Conservation (phyloP, 2,797 vertebrate species). For the Synanceia verrucosa region DNA sequence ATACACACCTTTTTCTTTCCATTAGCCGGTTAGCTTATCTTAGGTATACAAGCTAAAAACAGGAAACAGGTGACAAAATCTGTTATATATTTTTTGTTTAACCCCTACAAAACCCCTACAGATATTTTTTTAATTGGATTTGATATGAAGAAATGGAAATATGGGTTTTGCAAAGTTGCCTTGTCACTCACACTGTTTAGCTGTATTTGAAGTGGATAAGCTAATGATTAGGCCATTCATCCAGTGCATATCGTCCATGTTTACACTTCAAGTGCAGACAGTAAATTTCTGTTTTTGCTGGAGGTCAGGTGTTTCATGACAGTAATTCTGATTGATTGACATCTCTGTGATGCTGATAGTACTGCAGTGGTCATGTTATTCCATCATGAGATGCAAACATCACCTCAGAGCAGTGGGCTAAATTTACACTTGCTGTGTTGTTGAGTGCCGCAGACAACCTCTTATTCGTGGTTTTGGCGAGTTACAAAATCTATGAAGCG, state of each 20-base stretch:
- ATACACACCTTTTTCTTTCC: background rate
- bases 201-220: constrained; percentile 22
- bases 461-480: no score
- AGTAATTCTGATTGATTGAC: background rate
- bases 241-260: background rate
- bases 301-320: background rate
- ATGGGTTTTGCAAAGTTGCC: constrained; percentile 27
- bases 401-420: no score
- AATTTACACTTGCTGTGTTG: no score
- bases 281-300: constrained; percentile 4
- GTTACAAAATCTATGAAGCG: no score
- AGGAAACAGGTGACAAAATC: background rate
- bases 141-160: background rate
- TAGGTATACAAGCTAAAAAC: background rate
- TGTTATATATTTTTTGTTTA: background rate
- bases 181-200: constrained; percentile 2
- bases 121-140: constrained; percentile 11
- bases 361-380: background rate
- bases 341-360: background rate
- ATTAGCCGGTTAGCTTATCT: background rate
- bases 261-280: background rate
- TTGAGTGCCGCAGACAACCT: no score
- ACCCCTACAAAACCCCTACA: background rate
- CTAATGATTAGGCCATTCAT: background rate
- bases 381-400: background rate